Percentiles rank a stretch among this genome's conserved stretches.
These are phyloP conservation scores for Coracias cyanogaster DNA, from an alignment of 2,797 vertebrate species.

Conservation along the genomic window DNA sequence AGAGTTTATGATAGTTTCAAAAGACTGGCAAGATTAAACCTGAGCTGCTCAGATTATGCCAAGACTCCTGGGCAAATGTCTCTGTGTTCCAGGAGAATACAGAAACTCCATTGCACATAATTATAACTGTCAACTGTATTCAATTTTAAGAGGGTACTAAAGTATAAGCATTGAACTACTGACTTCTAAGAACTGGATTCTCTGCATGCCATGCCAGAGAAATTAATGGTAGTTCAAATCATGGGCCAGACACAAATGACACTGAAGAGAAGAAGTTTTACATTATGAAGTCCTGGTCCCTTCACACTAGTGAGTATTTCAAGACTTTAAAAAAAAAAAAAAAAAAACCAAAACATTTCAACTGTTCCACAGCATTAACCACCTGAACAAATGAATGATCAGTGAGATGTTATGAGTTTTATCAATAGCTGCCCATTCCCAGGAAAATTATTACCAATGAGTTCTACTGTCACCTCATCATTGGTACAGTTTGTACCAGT, in stretches of 20 bases:
- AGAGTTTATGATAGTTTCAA: neutral
- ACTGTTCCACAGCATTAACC: neutral
- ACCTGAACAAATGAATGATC: neutral
- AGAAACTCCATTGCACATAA: neutral
- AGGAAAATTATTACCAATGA: neutral
- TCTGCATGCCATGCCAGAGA: neutral
- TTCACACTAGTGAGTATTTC: neutral
- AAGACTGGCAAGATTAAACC: neutral
- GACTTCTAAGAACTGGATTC: neutral
- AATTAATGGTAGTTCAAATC: neutral
- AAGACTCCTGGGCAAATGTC: neutral
- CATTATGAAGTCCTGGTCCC: neutral
- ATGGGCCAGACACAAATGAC: neutral
- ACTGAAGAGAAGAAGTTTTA: neutral
- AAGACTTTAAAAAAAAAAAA: neutral
- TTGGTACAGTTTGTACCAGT: neutral
- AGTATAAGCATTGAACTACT: neutral
- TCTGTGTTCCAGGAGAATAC: neutral
- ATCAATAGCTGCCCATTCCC: neutral
- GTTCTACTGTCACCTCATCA: neutral
- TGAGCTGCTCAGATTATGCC: neutral
- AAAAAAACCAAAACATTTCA: neutral
- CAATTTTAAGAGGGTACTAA: neutral
- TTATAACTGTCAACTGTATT: neutral
- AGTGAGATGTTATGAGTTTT: neutral